Conservation (phyloP, 2,113 vertebrate species). For the Elanus axillaris region DNA sequence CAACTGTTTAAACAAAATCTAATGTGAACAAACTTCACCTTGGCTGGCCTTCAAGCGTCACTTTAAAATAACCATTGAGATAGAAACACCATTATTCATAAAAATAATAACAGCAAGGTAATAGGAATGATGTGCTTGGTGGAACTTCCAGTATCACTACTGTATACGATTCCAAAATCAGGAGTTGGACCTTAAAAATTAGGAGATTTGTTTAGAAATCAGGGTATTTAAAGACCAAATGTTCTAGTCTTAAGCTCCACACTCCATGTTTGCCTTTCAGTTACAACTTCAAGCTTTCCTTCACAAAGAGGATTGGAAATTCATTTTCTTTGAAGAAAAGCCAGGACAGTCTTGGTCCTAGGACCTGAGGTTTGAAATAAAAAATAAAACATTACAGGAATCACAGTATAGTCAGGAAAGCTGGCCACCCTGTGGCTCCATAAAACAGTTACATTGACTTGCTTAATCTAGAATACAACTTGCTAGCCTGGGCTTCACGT, state of each 20-base stretch:
- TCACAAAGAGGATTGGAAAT: neutral
- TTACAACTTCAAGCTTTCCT: neutral
- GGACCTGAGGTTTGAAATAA: neutral
- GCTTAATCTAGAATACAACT: neutral
- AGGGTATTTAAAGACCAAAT: neutral
- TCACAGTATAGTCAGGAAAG: neutral
- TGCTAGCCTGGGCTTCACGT: neutral
- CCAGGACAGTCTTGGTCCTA: neutral
- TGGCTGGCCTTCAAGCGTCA: neutral
- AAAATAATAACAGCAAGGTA: neutral
- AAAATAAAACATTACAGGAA: neutral
- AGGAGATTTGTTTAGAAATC: neutral
- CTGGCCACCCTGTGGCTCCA: neutral
- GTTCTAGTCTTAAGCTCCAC: neutral
- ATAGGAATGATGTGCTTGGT: neutral
- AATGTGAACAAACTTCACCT: neutral
- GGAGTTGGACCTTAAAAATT: neutral
- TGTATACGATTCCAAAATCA: neutral
- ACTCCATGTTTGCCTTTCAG: neutral
- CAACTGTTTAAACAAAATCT: neutral
- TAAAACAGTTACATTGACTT: neutral
- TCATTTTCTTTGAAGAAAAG: neutral
- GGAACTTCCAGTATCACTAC: neutral
- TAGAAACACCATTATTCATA: neutral
- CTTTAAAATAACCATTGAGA: neutral